phyloP scores from a whole-genome alignment of 2,888 invertebrate species.

The Coenonympha arcania region DNA sequence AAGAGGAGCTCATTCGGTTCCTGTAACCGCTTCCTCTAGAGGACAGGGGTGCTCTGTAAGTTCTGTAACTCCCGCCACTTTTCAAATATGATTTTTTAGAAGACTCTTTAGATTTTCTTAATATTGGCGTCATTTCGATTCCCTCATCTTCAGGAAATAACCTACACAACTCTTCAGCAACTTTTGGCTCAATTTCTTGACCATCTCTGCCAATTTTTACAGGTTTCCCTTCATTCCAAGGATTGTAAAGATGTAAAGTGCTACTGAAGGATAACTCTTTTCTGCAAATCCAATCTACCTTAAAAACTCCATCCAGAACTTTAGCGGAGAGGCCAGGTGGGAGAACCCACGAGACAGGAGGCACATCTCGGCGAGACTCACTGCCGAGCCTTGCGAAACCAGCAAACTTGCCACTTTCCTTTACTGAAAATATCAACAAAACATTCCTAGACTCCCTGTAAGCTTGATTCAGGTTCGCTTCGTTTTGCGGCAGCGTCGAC shows the following conservation, averaged over 20 bases:
- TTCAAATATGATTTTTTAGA: constrained; percentile 77
- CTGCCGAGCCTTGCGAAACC: constrained; percentile 94
- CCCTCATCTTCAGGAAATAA: constrained; percentile 94
- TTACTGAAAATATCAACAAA: constrained; percentile 95
- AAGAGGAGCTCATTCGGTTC: constrained; percentile 66
- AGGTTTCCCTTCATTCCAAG: constrained; percentile 98
- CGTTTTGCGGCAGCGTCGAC: constrained; percentile 98
- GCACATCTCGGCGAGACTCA: constrained; percentile 91
- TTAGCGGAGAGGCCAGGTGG: constrained; percentile 94
- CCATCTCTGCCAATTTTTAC: constrained; percentile 99
- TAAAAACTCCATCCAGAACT: constrained; percentile 95
- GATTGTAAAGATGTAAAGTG: constrained; percentile 94
- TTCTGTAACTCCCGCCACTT: constrained; percentile 67
- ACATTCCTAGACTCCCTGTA: constrained; percentile 95
- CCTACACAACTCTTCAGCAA: constrained; percentile 94
- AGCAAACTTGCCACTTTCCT: constrained; percentile 96
- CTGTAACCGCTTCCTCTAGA: constrained; percentile 65
- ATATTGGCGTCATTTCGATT: constrained; percentile 89
- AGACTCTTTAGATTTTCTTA: constrained; percentile 88
- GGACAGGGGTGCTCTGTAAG: constrained; percentile 64
- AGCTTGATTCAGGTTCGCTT: constrained; percentile 95
- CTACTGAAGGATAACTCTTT: constrained; percentile 94
- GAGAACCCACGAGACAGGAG: constrained; percentile 93
- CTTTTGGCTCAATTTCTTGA: constrained; percentile 96
- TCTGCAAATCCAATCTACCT: constrained; percentile 97